Evolutionary conservation across 2,888 invertebrate species (phyloP), one percentile per base, ranked within the genome.

Genomic region (Dendrolimus pini): DNA sequence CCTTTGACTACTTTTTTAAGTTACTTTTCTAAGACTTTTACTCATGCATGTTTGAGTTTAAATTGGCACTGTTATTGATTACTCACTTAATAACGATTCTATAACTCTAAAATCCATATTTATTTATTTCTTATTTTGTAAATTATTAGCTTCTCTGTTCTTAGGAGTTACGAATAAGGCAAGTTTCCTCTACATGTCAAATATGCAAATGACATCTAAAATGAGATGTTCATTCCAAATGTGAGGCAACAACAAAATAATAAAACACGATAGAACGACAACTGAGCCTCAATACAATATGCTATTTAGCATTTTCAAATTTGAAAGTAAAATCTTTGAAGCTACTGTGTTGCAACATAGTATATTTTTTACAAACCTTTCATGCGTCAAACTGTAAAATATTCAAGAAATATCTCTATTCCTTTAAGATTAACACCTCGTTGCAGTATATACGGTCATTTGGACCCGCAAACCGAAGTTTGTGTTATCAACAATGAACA

Each of bases 341-440:
- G 87, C 88, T 88, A 87, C 88, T 78, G 86, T 83, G 77, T 76
- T 77, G 85, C 89, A 84, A 89, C 87, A 80, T 80, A 84, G 85
- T 88, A 47, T 47, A 47, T 47, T 12, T 12, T 12, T 10, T 12
- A 47, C 47, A 47, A 47, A 12, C 47, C 47, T 47, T 8, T 47
- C 47, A 47, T 9, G 9, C 6, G 12, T 47, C 47, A 47, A 47
- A 47, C 12, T 10, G 2, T 10, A 9, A 9, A 47, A 47, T 10
- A 47, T 9, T 47, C 12, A 47, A 47, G 12, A 10, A 8, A 9
- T 10, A 47, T 47, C 9, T 12, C 9, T 47, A 47, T 47, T 47
- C 9, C 12, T 47, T 47, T 13, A 2, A 9, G 6, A 14, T 58
- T 74, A 77, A 77, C 72, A 60, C 61, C 57, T 47, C 56, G 42